These are phyloP conservation scores for Drosophila koepferae DNA, from an alignment of 2,888 invertebrate genomes.

Conservation along the genomic window DNA sequence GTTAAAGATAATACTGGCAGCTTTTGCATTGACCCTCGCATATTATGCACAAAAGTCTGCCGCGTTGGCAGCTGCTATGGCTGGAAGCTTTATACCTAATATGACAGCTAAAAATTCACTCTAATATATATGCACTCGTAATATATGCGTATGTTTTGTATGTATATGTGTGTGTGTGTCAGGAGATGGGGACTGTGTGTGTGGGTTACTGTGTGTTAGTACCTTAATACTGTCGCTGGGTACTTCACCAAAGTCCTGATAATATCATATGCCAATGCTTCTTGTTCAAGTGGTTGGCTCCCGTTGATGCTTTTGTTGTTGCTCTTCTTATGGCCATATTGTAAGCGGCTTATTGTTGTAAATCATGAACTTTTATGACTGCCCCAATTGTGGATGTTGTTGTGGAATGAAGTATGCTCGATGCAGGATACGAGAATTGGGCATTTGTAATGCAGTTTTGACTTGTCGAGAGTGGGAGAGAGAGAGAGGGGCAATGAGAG, in stretches of 20 bases:
- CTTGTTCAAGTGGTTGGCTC: conserved; percentile 3
- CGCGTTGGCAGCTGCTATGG: conserved; percentile 7
- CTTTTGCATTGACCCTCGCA: conserved; percentile 19
- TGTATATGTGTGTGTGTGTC: conserved; percentile 5
- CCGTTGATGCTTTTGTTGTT: conserved; percentile 13
- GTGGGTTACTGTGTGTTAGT: background rate
- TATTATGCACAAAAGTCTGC: conserved; percentile 11
- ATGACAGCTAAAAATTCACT: conserved; percentile 51
- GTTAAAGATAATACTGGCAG: background rate
- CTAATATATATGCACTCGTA: conserved; percentile 57
- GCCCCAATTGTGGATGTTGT: background rate
- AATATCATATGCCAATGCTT: conserved; percentile 30
- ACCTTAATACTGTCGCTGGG: conserved; percentile 27
- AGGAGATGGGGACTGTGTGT: background rate
- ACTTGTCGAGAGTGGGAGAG: background rate
- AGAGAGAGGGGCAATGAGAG: background rate
- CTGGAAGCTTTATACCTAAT: conserved; percentile 23
- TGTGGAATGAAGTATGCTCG: background rate
- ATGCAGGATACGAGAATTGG: conserved; percentile 1
- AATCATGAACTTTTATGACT: conserved; percentile 30
- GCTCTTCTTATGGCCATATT: conserved; percentile 14
- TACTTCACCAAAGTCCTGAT: conserved; percentile 23
- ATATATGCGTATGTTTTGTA: background rate
- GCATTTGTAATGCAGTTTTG: conserved; percentile 2
- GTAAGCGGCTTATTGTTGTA: conserved; percentile 60